Evolutionary conservation across 2,113 vertebrate species (phyloP).

Genomic region (Hemiscyllium ocellatum): DNA sequence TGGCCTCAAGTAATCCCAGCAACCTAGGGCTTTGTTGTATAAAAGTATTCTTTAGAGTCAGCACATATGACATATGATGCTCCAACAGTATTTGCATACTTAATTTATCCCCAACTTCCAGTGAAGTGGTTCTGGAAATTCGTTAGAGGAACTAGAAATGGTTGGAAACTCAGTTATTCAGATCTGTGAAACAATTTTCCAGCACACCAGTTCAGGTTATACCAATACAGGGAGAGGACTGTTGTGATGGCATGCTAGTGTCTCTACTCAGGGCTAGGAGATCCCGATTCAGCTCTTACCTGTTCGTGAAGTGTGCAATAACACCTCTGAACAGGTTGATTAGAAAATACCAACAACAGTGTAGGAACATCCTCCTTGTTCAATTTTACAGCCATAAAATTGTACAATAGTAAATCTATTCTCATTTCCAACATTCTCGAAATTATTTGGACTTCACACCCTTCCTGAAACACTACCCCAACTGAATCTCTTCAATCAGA

Average conservation of each 20-base stretch:
- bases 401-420: neutral
- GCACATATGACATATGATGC: neutral
- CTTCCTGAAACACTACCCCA: neutral
- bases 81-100: neutral
- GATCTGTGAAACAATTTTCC: neutral
- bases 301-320: no score
- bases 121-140: neutral
- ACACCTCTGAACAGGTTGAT: no score
- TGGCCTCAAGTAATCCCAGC: neutral
- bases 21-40: neutral
- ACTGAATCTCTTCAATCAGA: neutral
- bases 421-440: neutral
- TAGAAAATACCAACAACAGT: neutral
- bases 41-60: neutral
- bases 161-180: neutral
- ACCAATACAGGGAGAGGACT: neutral
- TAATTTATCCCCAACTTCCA: neutral
- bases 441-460: neutral
- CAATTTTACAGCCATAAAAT: neutral
- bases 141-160: neutral
- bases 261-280: no score
- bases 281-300: no score
- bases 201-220: neutral
- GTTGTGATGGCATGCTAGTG: no score
- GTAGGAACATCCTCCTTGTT: neutral